Percentiles rank a stretch among this genome's conserved stretches.
Conservation (phyloP, 1,140 invertebrate species). For the Chlorops oryzae region DNA sequence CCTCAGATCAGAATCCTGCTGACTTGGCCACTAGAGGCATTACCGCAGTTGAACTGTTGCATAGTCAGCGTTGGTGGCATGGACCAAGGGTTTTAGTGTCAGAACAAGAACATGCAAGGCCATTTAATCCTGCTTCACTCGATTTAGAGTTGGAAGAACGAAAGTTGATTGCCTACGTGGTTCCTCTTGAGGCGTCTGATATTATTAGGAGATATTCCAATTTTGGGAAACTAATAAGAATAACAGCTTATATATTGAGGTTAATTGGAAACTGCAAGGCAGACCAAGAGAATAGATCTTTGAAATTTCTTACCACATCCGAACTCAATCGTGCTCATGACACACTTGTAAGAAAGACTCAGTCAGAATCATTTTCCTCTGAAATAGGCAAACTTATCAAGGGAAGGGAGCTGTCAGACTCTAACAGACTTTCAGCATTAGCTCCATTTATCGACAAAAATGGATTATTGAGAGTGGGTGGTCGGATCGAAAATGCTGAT, state of each 20-base stretch:
- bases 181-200: background rate
- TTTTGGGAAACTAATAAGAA: background rate
- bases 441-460: conserved; percentile 8
- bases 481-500: conserved; percentile 9
- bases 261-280: conserved; percentile 2
- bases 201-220: conserved; percentile 1
- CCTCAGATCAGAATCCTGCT: conserved; percentile 25
- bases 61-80: conserved; percentile 9
- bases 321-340: background rate
- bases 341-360: conserved; percentile 2
- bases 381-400: conserved; percentile 1
- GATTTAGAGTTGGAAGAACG: background rate
- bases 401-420: background rate
- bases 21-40: conserved; percentile 22
- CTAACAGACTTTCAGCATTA: background rate
- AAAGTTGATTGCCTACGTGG: background rate
- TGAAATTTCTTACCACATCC: background rate
- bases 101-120: too few relatives aligned
- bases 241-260: background rate
- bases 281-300: background rate
- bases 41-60: background rate
- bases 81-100: too few relatives aligned
- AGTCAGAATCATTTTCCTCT: background rate
- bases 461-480: conserved; percentile 11
- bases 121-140: background rate